A percentile compares a stretch with the other conserved stretches of the same genome.
These are phyloP conservation scores for Plagodis pulveraria DNA, from an alignment of 2,888 invertebrate genomes.

Conservation along the genomic window DNA sequence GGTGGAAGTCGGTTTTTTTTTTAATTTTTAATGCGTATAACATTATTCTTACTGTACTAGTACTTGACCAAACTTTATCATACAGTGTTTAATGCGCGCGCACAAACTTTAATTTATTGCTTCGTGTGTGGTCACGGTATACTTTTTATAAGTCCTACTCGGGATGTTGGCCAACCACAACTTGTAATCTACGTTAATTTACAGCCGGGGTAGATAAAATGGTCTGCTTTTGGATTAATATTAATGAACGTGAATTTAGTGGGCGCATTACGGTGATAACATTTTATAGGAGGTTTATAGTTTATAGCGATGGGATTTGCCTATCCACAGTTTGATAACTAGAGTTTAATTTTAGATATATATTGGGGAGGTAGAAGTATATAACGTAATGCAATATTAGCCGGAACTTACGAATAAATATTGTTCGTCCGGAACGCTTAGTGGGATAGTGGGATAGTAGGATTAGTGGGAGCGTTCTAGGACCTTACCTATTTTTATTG, in stretches of 20 bases:
- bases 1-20: too few species aligned
- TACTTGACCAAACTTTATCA: background rate
- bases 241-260: constrained; percentile 54
- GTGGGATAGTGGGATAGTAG: too few species aligned
- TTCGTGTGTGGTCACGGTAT: constrained; percentile 67
- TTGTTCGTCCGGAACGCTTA: too few species aligned
- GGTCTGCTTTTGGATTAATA: constrained; percentile 57
- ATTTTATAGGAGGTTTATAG: constrained; percentile 39
- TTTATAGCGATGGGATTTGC: constrained; percentile 38
- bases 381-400: too few species aligned
- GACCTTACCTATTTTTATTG: too few species aligned
- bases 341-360: too few species aligned
- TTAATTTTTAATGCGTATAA: too few species aligned
- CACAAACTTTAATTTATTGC: constrained; percentile 41
- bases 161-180: constrained; percentile 64
- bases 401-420: too few species aligned
- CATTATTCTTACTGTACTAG: too few species aligned
- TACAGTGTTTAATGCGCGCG: background rate
- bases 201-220: constrained; percentile 62
- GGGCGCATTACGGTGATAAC: constrained; percentile 49
- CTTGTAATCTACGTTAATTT: constrained; percentile 58
- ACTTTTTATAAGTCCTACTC: constrained; percentile 48
- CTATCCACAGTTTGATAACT: constrained; percentile 37
- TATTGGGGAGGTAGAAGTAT: too few species aligned
- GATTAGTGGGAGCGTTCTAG: too few species aligned